Percentiles rank a stretch among this genome's conserved stretches.
Evolutionary conservation across 2,888 invertebrate genomes (phyloP).

Genomic region (Agonum fuliginosum): DNA sequence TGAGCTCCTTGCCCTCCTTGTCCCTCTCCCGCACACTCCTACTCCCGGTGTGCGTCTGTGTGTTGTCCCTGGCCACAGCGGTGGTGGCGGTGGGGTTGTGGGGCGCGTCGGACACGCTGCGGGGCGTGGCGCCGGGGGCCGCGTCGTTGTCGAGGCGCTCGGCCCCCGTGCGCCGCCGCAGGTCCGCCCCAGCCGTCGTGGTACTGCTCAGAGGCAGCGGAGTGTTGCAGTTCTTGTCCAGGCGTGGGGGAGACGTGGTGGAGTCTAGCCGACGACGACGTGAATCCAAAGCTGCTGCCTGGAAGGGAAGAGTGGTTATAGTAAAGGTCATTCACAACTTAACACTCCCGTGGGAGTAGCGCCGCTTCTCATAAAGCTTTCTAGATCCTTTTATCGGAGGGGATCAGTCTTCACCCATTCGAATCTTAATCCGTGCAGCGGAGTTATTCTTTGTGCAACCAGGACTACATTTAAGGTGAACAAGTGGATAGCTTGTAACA

Average conservation of each 20-base stretch:
- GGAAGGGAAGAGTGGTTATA: too few relatives aligned
- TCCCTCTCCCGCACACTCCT: neutral
- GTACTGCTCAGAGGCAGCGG: slow-evolving; percentile 67
- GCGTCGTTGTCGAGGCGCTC: slow-evolving; percentile 79
- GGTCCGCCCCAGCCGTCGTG: slow-evolving; percentile 58
- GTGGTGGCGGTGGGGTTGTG: slow-evolving; percentile 58
- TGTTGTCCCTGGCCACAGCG: neutral
- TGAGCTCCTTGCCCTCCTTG: slow-evolving; percentile 63
- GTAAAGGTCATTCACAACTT: neutral
- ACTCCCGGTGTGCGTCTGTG: too few relatives aligned
- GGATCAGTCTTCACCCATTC: too few relatives aligned
- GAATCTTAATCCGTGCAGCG: too few relatives aligned
- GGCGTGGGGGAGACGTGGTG: neutral
- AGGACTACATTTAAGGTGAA: too few relatives aligned
- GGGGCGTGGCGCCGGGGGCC: slow-evolving; percentile 70
- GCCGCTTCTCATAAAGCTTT: too few relatives aligned
- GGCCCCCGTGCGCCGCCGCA: slow-evolving; percentile 69
- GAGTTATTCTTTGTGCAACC: too few relatives aligned
- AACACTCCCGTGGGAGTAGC: too few relatives aligned
- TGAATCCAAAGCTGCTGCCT: neutral
- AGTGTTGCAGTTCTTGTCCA: slow-evolving; percentile 65
- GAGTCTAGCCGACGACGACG: neutral
- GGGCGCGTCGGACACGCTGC: slow-evolving; percentile 67
- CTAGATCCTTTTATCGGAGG: too few relatives aligned
- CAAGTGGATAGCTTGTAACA: too few relatives aligned